Base-by-base conservation (phyloP, 2,888 invertebrate species). In the Himalopsyche tibetana region DNA sequence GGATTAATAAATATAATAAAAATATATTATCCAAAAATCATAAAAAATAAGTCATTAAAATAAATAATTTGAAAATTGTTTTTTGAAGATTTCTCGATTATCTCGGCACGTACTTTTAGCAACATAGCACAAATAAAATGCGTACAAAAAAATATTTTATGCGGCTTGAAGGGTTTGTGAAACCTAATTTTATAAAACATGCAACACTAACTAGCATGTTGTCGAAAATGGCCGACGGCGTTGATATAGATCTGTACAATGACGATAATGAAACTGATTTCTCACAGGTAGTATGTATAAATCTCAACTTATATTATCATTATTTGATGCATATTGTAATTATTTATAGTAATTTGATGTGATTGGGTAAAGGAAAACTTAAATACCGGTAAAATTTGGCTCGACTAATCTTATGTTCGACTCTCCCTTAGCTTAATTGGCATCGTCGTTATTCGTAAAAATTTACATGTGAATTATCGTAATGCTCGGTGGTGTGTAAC, bases 221-320 rank as follows among this genome's bases (percentile, higher is more conserved):
- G 80, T 84, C 45, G 86, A 95, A 94, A 95, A 97, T 97, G 97
- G 98, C 98, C 94, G 98, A 98, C 94, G 96, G 97, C 94, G 96
- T 96, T 92, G 98, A 98, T 94, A 98, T 98, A 93, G 98, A 99
- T 96, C 95, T 99, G 91, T 99, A 99, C 93, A 98, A 97, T 90
- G 98, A 98, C 92, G 98, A 98, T 94, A 96, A 98, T 92, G 98
- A 98, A 93, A 97, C 97, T 91, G 98, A 98, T 94, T 98, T 98
- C 93, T 96, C 95, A 89, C 96, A 96, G 94, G 95, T 95, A 85
- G 86, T 86, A 85, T 82, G 80, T 84, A 85, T 86, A 86, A 74
- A 63, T 87, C 83, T 82, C 8, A 85, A 42, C 82, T 55, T 82
- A 28, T 63, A 85, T 80, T 36, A 80, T 38, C 51, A 63, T 45